A percentile compares a stretch with the other conserved stretches of the same genome.
phyloP scores from a whole-genome alignment of 2,888 invertebrate genomes.

The Epirrita christyi region DNA sequence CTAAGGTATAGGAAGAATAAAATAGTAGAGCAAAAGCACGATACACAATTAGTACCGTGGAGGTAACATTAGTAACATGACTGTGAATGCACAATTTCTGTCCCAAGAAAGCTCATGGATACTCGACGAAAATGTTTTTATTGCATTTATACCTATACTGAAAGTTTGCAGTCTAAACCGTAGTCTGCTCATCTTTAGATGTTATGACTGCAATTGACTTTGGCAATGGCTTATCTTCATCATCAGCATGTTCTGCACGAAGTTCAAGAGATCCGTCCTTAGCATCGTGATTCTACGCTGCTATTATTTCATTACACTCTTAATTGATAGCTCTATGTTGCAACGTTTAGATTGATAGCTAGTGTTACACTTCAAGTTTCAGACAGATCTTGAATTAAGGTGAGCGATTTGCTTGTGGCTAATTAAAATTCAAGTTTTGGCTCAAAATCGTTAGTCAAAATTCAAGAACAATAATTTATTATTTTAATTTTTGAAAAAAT shows the following conservation, averaged over 20 bases:
- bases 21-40: constrained; percentile 7
- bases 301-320: constrained; percentile 76
- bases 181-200: not conserved
- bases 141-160: too few relatives aligned
- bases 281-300: constrained; percentile 63
- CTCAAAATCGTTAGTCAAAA: too few relatives aligned
- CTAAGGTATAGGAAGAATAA: not conserved
- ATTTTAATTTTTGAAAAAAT: not conserved
- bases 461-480: not conserved
- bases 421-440: not conserved
- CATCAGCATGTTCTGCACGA: constrained; percentile 33
- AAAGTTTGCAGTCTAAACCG: too few relatives aligned
- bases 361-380: constrained; percentile 63
- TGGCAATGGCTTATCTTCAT: constrained; percentile 36
- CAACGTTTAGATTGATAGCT: constrained; percentile 72
- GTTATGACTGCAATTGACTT: constrained; percentile 26
- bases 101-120: not conserved
- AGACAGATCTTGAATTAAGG: constrained; percentile 14
- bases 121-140: not conserved
- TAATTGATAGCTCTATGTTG: constrained; percentile 78
- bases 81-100: not conserved
- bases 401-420: not conserved
- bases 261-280: constrained; percentile 43
- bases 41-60: not conserved
- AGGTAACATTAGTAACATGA: too few relatives aligned